phyloP scores from a whole-genome alignment of 2,797 vertebrate genomes.

The Ataeniobius toweri region DNA sequence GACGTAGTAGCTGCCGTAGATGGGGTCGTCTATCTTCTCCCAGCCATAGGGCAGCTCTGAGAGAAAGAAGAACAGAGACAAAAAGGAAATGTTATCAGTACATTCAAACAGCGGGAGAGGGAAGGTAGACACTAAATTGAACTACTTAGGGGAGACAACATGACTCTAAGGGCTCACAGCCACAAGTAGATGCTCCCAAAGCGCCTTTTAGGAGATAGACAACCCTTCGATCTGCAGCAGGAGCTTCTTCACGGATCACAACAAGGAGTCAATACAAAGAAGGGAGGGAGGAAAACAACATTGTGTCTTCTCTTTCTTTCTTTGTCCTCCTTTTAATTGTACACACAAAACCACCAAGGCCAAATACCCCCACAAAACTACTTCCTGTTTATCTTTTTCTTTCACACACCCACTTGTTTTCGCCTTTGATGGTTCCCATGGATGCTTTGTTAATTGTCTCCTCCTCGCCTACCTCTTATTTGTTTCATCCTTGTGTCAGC shows the following conservation, averaged over 20 bases:
- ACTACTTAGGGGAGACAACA: constrained; percentile 55
- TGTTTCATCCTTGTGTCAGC: constrained; percentile 33
- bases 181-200: constrained; percentile 43
- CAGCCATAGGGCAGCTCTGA: constrained; percentile 99
- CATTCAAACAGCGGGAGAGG: constrained; percentile 46
- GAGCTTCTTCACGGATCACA: constrained; percentile 54
- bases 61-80: constrained; percentile 78
- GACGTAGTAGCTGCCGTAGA: constrained; percentile 99
- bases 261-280: constrained; percentile 48
- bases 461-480: constrained; percentile 23
- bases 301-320: constrained; percentile 18
- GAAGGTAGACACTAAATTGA: constrained; percentile 54
- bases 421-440: constrained; percentile 40
- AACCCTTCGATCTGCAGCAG: constrained; percentile 56
- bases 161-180: constrained; percentile 57
- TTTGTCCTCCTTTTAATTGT: constrained; percentile 13
- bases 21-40: constrained; percentile 99
- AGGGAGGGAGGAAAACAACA: constrained; percentile 23
- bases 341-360: constrained; percentile 36
- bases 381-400: constrained; percentile 31
- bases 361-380: constrained; percentile 25
- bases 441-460: constrained; percentile 52
- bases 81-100: constrained; percentile 53
- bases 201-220: constrained; percentile 60
- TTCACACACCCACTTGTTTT: constrained; percentile 37